Conservation (phyloP, 2,888 invertebrate species). For the Himalopsyche japonica region DNA sequence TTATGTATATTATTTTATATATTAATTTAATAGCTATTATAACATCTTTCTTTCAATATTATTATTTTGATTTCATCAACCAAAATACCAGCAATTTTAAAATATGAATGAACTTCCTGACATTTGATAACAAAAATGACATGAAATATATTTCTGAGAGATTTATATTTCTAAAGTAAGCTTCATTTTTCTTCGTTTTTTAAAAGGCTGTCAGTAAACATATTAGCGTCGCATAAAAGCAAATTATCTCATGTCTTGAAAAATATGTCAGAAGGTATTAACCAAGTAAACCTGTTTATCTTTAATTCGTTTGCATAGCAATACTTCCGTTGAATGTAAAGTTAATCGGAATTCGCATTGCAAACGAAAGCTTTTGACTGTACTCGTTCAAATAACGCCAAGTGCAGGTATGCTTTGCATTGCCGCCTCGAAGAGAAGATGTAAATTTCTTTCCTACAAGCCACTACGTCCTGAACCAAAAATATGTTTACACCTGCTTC, state of each 20-base stretch:
- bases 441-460: not conserved
- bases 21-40: too few species aligned
- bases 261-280: not conserved
- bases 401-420: conserved; percentile 10
- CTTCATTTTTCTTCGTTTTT: not conserved
- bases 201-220: not conserved
- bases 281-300: not conserved
- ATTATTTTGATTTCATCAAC: too few species aligned
- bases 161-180: too few species aligned
- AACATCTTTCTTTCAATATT: too few species aligned
- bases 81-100: too few species aligned
- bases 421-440: not conserved
- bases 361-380: not conserved
- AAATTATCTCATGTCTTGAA: not conserved
- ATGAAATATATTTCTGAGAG: too few species aligned
- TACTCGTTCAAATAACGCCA: not conserved
- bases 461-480: not conserved
- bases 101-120: too few species aligned
- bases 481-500: not conserved
- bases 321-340: not conserved
- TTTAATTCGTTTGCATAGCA: not conserved
- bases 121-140: too few species aligned
- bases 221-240: not conserved
- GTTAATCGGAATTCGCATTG: not conserved
- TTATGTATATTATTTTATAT: too few species aligned